Conservation (phyloP, 1,140 invertebrate genomes). For the Trypoxylus dichotomus region DNA sequence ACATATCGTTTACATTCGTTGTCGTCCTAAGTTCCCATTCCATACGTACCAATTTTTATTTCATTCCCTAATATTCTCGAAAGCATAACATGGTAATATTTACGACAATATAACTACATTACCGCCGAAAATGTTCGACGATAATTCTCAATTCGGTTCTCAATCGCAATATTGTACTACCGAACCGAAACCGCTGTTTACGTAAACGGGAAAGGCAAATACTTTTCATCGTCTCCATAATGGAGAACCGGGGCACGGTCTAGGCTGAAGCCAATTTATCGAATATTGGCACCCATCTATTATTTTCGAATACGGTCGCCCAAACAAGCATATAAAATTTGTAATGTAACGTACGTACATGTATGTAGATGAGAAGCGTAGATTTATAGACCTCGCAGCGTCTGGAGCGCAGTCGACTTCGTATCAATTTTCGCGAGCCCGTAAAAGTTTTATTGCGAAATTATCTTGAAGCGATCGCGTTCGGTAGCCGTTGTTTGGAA, state of each 20-base stretch:
- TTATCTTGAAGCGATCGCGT: not conserved
- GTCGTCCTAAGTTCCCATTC: no score
- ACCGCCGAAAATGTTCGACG: no score
- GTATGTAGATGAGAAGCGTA: not conserved
- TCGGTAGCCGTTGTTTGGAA: no score
- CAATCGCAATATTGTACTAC: not conserved
- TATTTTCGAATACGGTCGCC: not conserved
- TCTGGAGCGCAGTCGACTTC: not conserved
- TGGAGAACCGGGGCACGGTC: not conserved
- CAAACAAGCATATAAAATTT: not conserved
- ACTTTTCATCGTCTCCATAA: not conserved
- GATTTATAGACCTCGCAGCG: not conserved
- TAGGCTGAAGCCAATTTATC: not conserved
- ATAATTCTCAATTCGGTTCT: not conserved
- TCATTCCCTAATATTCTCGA: no score
- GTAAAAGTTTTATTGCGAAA: not conserved
- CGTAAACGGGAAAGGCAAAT: not conserved
- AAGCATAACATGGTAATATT: no score
- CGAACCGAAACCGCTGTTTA: not conserved
- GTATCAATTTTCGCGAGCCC: not conserved
- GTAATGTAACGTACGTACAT: not conserved
- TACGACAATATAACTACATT: no score
- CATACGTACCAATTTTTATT: no score
- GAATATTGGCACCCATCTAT: not conserved
- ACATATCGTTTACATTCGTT: no score